Base-by-base conservation (phyloP, 2,888 invertebrate species). In the Protodeltote pygarga region DNA sequence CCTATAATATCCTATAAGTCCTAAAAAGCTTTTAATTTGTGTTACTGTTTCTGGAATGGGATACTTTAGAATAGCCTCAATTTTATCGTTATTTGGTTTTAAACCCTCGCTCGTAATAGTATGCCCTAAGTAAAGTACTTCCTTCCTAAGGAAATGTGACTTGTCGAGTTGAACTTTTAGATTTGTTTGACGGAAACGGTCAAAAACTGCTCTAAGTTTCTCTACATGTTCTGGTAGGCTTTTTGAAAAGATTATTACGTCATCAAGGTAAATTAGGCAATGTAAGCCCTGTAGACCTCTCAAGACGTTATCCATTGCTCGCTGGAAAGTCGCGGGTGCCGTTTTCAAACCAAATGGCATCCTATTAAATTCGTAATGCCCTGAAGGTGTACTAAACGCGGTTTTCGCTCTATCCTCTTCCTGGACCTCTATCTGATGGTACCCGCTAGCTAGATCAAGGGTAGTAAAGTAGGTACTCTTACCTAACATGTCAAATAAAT, bases 1-100 rank as follows among this genome's bases (percentile, higher is more conserved):
- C n/a, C 80, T 17, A 23, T 84, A 83, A 40, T 82, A 82, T 1
- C 81, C 77, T 2, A 73, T 23, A 17, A 85, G 27, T 5, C 81
- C 82, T 13, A 82, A 23, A 42, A 84, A 85, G n/a, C 47, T 33
- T 65, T 72, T 69, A 0, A 75, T 71, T 37, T 71, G 62, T 3
- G 38, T 69, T 0, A 37, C 2, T 0, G 58, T 65, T 40, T 62
- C 53, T 0, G 74, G 76, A 8, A 58, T 15, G 1, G 69, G 70
- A 9, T 64, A 71, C 0, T 69, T 49, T 29, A 60, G 27, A 5
- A 75, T 48, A 1, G 65, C 59, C 10, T 60, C 25, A 3, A 74
- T 65, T 52, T 73, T 72, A 27, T 65, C 54, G 4, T 60, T 25
- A 27, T 75, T 73, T 1, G 77, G 75, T 55, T 66, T 62, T 24